Base-by-base conservation (phyloP, 2,888 invertebrate species). In the Drosophila mettleri region DNA sequence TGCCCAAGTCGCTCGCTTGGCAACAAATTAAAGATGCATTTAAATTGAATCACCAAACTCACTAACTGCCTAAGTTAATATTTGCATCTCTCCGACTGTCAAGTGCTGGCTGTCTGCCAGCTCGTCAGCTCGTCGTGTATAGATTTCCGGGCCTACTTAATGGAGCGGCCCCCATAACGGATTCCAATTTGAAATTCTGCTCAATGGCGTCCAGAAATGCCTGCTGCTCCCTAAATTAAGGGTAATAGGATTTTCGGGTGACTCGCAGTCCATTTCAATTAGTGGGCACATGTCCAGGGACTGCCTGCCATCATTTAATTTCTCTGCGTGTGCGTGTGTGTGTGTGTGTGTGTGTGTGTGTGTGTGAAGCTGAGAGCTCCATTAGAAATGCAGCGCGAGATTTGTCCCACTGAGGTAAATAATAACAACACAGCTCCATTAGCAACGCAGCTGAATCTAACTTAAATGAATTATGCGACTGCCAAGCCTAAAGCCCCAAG, bases 181-280 rank as follows among this genome's bases (percentile, higher is more conserved):
- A 27, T 8, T 34, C 48, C 33, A 46, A 61, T 64, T 64, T 58
- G 33, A 68, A 77, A 59, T 64, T 39, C 54, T 41, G 63, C 62
- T 39, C 39, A 57, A 41, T 27, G 48, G 60, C 51, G 38, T 46
- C 62, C 74, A 45, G 51, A 61, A 63, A 69, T 58, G 55, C 29
- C 22, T 1, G 39, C 20, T 20, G 39, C 39, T 4, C 52, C 39
- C 34, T 45, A 63, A n/a, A n/a, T n/a, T 55, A 62, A 64, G 70
- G 67, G 69, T 85, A 83, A 83, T 87, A 69, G 69, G 71, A 87
- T 83, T 85, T 81, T 52, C 51, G 69, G 73, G 43, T 34, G 49
- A 31, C 53, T 65, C 64, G 52, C 62, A 59, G 67, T 83, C 74
- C 82, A 75, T 87, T 87, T 87, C 88, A 87, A 83, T 83, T 87